Evolutionary conservation across 2,797 vertebrate genomes (phyloP).

Genomic region (Myiothlypis coronata): DNA sequence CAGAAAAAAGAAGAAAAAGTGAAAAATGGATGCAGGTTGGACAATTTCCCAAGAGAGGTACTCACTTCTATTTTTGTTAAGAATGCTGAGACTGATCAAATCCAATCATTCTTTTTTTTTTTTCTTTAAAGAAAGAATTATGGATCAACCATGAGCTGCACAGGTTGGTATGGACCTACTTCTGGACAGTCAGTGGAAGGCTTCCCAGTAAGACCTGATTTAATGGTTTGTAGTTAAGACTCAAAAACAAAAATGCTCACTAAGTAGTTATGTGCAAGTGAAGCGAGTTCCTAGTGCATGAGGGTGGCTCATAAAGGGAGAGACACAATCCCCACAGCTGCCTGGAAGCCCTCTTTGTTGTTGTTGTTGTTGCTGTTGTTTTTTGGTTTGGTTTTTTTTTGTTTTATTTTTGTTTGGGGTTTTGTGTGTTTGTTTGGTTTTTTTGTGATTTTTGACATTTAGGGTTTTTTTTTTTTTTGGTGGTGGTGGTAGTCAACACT

Average conservation of each 20-base stretch:
- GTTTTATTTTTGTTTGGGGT: accelerated
- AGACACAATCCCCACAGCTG: neutral
- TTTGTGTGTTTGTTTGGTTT: neutral
- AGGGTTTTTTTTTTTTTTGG: no score
- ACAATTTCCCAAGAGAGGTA: neutral
- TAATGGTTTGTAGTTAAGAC: neutral
- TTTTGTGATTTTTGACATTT: neutral
- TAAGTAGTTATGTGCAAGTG: neutral
- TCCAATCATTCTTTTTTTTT: neutral
- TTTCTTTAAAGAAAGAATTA: neutral
- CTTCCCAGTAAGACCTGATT: neutral
- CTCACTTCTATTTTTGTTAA: neutral
- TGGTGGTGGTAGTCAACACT: neutral
- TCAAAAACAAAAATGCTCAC: neutral
- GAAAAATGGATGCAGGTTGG: neutral
- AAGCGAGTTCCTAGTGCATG: neutral
- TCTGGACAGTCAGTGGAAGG: neutral
- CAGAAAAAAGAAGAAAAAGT: neutral
- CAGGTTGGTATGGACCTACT: neutral
- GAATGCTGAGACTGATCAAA: neutral
- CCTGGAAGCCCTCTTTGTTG: neutral
- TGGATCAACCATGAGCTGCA: neutral
- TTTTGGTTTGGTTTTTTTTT: neutral
- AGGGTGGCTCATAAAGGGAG: neutral
- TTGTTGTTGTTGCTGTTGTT: neutral